A percentile compares a stretch with the other conserved stretches of the same genome.
Conservation (phyloP, 2,888 invertebrate species). For the Dryobota labecula region DNA sequence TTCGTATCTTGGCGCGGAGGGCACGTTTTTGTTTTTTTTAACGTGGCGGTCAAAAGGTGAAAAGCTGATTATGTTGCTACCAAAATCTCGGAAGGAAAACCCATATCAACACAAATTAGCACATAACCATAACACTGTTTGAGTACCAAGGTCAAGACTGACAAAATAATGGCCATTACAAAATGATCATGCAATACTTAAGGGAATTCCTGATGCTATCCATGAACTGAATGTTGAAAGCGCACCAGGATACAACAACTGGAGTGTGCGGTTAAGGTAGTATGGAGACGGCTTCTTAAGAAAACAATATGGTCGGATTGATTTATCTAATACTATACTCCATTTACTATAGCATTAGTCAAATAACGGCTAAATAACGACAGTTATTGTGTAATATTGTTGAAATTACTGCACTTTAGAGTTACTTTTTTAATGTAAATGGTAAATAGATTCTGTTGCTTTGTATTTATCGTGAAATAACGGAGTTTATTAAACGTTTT, state of each 20-base stretch:
- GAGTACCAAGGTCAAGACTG: constrained; percentile 50
- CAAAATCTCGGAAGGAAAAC: constrained; percentile 19
- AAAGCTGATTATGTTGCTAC: too few relatives aligned
- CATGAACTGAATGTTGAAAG: constrained; percentile 86
- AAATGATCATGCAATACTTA: constrained; percentile 61
- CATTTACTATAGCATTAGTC: too few relatives aligned
- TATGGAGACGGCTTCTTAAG: constrained; percentile 74
- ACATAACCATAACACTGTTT: constrained; percentile 7
- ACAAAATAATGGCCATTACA: constrained; percentile 50
- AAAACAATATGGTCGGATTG: not conserved
- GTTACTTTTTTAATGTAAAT: too few relatives aligned
- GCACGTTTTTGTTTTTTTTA: too few relatives aligned
- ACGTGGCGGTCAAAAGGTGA: too few relatives aligned
- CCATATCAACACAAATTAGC: constrained; percentile 26
- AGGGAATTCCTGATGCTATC: constrained; percentile 78
- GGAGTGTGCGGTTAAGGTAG: constrained; percentile 50
- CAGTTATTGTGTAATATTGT: too few relatives aligned
- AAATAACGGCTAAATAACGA: too few relatives aligned
- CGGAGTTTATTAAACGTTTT: too few relatives aligned
- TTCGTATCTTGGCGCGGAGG: too few relatives aligned
- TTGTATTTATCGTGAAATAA: too few relatives aligned
- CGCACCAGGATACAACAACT: constrained; percentile 78
- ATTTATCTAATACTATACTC: not conserved
- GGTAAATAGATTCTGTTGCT: too few relatives aligned
- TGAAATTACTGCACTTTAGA: too few relatives aligned